Conservation (phyloP, 2,797 vertebrate species). For the Acridotheres tristis region DNA sequence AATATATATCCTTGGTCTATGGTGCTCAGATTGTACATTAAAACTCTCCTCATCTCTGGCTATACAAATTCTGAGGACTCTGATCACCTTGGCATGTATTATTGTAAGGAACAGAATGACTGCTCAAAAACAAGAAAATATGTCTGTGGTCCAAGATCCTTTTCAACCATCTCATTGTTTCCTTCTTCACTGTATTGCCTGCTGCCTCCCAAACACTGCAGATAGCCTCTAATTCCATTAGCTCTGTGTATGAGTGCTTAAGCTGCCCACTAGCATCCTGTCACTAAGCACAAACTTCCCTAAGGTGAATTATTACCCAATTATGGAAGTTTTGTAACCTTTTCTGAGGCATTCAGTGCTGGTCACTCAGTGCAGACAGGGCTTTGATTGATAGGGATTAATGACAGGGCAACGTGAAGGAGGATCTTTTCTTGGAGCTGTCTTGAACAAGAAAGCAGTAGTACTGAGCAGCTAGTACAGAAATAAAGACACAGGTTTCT, state of each 20-base stretch:
- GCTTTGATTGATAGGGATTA: background rate
- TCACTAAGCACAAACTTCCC: background rate
- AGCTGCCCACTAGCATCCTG: slow-evolving; percentile 8
- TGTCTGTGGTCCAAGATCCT: background rate
- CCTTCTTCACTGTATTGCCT: background rate
- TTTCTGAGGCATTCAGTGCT: background rate
- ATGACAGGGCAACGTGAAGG: background rate
- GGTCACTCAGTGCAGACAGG: background rate
- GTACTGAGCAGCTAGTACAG: background rate
- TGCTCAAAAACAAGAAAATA: background rate
- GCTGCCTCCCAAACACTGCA: background rate
- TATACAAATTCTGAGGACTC: background rate
- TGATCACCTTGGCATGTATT: background rate
- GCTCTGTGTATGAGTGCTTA: background rate
- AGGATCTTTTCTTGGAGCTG: background rate
- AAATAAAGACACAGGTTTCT: background rate
- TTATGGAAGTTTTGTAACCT: background rate
- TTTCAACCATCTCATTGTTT: slow-evolving; percentile 15
- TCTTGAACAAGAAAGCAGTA: background rate
- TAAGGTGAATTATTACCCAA: background rate
- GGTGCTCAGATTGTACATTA: background rate
- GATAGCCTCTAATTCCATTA: background rate
- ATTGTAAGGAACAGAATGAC: background rate
- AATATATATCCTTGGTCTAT: background rate
- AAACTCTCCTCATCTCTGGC: background rate